A percentile compares a stretch with the other conserved stretches of the same genome.
Conservation (phyloP, 2,888 invertebrate genomes). For the Conistra vaccinii region DNA sequence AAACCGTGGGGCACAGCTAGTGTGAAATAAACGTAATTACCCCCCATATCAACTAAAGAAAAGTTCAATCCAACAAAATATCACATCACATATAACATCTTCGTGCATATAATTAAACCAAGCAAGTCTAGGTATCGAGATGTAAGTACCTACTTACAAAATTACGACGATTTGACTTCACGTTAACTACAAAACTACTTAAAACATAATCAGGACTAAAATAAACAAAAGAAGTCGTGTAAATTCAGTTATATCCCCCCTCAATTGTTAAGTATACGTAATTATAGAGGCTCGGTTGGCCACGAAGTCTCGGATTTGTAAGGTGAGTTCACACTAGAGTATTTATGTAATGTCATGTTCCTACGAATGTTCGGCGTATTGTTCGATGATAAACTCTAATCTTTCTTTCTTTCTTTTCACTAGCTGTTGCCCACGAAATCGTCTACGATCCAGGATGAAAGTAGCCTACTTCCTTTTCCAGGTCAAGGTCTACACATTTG, state of each 20-base stretch:
- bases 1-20: too few relatives aligned
- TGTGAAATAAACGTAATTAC: too few relatives aligned
- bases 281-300: conserved; percentile 31
- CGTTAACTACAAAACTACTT: conserved; percentile 25
- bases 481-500: too few relatives aligned
- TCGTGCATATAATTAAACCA: background rate
- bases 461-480: too few relatives aligned
- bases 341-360: background rate
- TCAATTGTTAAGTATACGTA: conserved; percentile 52
- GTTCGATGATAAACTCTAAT: background rate
- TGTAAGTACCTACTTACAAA: conserved; percentile 14
- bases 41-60: too few relatives aligned
- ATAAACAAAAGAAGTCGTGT: conserved; percentile 34
- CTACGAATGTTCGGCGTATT: background rate
- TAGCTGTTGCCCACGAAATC: too few relatives aligned
- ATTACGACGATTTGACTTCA: conserved; percentile 2
- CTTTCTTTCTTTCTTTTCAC: too few relatives aligned
- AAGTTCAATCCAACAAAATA: too few relatives aligned
- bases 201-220: conserved; percentile 41
- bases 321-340: conserved; percentile 8
- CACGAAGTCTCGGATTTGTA: conserved; percentile 19
- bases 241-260: conserved; percentile 40
- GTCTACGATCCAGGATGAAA: too few relatives aligned
- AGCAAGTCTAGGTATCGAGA: background rate
- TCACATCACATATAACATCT: too few relatives aligned